A percentile compares a stretch with the other conserved stretches of the same genome.
Conservation (phyloP, 2,888 invertebrate species). For the Punctoribates punctum region DNA sequence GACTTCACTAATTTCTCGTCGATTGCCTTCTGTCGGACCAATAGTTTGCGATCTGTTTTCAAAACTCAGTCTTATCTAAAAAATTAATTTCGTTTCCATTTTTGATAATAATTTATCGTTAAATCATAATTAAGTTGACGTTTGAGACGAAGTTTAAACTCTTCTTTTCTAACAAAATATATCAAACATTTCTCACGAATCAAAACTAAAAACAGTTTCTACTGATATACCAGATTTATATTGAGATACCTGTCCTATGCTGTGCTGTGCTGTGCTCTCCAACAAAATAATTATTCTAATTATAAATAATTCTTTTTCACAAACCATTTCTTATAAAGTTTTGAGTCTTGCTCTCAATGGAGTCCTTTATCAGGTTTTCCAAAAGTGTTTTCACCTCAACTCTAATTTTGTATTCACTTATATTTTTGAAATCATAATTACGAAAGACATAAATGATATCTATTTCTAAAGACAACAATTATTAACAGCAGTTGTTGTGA, state of each 20-base stretch:
- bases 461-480: too few species aligned
- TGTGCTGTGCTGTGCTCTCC: too few species aligned
- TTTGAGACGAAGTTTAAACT: not conserved
- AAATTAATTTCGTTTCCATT: too few species aligned
- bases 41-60: not conserved
- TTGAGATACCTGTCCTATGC: too few species aligned
- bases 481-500: too few species aligned
- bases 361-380: too few species aligned
- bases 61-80: not conserved
- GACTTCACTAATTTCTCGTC: not conserved
- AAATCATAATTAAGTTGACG: slow-evolving; percentile 2
- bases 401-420: not conserved
- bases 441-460: too few species aligned
- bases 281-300: not conserved
- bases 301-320: too few species aligned
- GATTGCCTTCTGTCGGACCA: not conserved
- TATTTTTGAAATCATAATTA: too few species aligned
- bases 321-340: too few species aligned
- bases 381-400: not conserved
- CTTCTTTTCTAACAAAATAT: not conserved
- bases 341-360: too few species aligned
- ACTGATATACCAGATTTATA: not conserved
- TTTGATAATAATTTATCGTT: not conserved
- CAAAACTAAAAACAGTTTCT: not conserved
- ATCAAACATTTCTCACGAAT: not conserved